These are phyloP conservation scores for Dromaius novaehollandiae DNA, from an alignment of 2,113 vertebrate species.

Conservation along the genomic window DNA sequence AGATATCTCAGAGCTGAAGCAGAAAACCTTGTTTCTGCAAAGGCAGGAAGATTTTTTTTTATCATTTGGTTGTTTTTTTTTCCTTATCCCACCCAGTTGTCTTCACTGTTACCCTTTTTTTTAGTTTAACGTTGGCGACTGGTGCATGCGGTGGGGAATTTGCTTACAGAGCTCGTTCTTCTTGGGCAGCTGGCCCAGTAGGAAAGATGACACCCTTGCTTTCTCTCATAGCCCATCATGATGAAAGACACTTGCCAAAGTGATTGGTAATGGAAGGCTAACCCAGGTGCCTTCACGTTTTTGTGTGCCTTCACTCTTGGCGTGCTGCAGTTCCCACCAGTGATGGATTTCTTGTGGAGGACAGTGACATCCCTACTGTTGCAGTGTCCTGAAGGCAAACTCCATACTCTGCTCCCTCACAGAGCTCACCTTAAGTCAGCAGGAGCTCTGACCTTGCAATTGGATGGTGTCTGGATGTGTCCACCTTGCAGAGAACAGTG, in stretches of 20 bases:
- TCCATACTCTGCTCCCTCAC: rapidly evolving
- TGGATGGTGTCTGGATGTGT: not conserved
- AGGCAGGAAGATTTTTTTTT: not conserved
- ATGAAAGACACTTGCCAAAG: not conserved
- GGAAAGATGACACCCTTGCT: not conserved
- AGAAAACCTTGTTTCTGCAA: slow-evolving; percentile 30
- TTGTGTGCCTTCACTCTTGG: not conserved
- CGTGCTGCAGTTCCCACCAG: not conserved
- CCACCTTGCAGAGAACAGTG: not conserved
- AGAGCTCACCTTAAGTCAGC: not conserved
- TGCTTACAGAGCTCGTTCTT: not conserved
- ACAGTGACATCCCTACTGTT: not conserved
- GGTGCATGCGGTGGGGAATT: slow-evolving; percentile 30
- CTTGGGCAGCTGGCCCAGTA: not conserved
- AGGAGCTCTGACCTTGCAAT: not conserved
- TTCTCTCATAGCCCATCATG: not conserved
- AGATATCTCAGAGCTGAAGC: slow-evolving; percentile 7
- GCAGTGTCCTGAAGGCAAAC: not conserved
- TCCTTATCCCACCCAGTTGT: slow-evolving; percentile 5
- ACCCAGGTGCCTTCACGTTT: not conserved
- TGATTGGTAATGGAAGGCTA: not conserved
- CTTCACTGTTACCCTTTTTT: not conserved
- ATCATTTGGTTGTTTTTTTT: not conserved
- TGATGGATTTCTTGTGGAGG: not conserved
- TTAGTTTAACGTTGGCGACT: not conserved